These are phyloP conservation scores for Ptilorrhoa leucosticta DNA, from an alignment of 2,113 vertebrate genomes.

Conservation along the genomic window DNA sequence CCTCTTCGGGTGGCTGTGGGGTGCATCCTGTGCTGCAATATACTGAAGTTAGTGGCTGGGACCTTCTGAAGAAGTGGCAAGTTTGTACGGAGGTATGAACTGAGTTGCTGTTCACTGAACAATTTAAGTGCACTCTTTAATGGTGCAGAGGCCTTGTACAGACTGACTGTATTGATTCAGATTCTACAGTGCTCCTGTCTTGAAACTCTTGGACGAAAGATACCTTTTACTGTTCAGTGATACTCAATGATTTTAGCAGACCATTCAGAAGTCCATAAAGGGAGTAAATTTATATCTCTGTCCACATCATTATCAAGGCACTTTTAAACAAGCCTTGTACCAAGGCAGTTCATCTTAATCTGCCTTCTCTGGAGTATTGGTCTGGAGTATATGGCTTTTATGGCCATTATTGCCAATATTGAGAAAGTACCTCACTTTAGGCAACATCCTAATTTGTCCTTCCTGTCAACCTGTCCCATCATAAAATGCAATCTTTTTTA, in stretches of 20 bases:
- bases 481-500: background rate
- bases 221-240: background rate
- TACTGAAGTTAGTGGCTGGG: background rate
- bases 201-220: accelerated
- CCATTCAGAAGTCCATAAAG: background rate
- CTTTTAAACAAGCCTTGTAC: background rate
- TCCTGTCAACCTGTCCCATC: background rate
- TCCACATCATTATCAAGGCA: background rate
- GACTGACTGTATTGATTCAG: background rate
- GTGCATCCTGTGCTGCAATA: background rate
- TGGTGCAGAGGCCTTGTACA: background rate
- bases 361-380: accelerated
- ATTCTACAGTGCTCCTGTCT: background rate
- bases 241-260: background rate
- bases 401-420: background rate
- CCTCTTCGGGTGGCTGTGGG: background rate
- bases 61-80: background rate
- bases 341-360: background rate
- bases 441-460: background rate
- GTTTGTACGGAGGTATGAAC: background rate
- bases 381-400: background rate
- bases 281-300: background rate
- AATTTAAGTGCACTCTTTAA: background rate
- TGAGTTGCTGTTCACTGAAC: accelerated
- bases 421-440: background rate